phyloP scores from a whole-genome alignment of 1,140 invertebrate genomes.

The Plectrocnemia conspersa region DNA sequence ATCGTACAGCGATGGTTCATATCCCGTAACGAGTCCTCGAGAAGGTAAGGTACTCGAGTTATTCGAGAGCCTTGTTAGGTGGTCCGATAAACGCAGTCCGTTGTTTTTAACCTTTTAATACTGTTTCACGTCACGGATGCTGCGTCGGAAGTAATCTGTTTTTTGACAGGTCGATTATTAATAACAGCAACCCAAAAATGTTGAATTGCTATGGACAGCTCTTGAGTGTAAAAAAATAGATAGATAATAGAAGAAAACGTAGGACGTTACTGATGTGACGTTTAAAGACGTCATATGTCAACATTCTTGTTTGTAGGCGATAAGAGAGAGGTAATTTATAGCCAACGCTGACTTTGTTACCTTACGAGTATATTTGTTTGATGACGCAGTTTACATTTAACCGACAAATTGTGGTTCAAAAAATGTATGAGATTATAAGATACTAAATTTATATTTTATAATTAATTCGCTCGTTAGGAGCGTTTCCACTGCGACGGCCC shows the following conservation, averaged over 20 bases:
- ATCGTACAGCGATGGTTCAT: too few species aligned
- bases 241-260: too few species aligned
- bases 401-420: neutral
- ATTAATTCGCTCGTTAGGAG: neutral
- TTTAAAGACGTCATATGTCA: constrained; percentile 16
- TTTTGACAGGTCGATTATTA: too few species aligned
- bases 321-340: constrained; percentile 22
- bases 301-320: constrained; percentile 18
- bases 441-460: neutral
- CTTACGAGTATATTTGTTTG: constrained; percentile 5
- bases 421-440: neutral
- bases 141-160: too few species aligned
- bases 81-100: constrained; percentile 17
- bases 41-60: neutral
- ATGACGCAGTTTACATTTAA: constrained; percentile 6
- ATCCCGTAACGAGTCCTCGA: too few species aligned
- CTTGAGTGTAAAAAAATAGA: too few species aligned
- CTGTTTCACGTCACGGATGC: too few species aligned
- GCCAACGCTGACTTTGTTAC: constrained; percentile 10
- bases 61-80: constrained; percentile 9
- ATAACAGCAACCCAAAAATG: too few species aligned
- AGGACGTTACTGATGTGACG: too few species aligned
- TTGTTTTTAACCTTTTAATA: too few species aligned
- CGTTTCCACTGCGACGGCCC: too few species aligned
- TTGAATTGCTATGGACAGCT: too few species aligned